Percentiles rank a stretch among this genome's conserved stretches.
phyloP scores from a whole-genome alignment of 2,797 vertebrate genomes.

The Anableps anableps region DNA sequence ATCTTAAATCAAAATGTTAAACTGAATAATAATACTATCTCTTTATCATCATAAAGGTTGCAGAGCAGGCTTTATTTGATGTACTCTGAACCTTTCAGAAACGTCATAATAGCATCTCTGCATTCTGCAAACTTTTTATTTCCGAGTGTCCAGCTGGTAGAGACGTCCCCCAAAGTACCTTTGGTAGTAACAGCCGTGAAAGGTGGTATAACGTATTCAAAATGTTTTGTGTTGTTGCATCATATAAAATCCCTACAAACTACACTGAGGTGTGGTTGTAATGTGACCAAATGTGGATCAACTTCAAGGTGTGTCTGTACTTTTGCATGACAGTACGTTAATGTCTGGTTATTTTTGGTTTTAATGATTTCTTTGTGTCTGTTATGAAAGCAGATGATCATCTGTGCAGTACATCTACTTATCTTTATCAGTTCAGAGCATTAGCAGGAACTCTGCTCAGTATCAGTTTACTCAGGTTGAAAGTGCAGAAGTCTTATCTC shows the following conservation, averaged over 20 bases:
- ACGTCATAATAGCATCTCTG: neutral
- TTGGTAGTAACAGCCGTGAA: neutral
- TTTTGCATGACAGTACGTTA: neutral
- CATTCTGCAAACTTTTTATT: neutral
- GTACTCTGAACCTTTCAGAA: neutral
- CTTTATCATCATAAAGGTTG: neutral
- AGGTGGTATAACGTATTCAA: neutral
- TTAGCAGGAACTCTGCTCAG: neutral
- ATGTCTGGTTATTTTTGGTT: neutral
- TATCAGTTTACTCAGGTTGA: constrained; percentile 10
- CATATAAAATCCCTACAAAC: neutral
- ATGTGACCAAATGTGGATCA: neutral
- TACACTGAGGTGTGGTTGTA: neutral
- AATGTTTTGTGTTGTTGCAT: neutral
- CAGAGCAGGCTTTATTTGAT: neutral
- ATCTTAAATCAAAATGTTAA: too few species aligned
- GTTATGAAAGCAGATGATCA: neutral
- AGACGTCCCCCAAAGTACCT: neutral
- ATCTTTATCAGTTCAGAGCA: neutral
- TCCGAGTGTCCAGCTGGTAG: neutral
- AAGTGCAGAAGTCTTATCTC: constrained; percentile 8
- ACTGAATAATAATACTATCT: too few species aligned
- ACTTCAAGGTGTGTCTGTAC: neutral
- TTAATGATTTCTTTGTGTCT: neutral
- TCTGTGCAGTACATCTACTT: neutral